Evolutionary conservation across 2,888 invertebrate species (phyloP), one percentile per base, ranked within the genome.

Genomic region (Prosopocoilus inquinatus): DNA sequence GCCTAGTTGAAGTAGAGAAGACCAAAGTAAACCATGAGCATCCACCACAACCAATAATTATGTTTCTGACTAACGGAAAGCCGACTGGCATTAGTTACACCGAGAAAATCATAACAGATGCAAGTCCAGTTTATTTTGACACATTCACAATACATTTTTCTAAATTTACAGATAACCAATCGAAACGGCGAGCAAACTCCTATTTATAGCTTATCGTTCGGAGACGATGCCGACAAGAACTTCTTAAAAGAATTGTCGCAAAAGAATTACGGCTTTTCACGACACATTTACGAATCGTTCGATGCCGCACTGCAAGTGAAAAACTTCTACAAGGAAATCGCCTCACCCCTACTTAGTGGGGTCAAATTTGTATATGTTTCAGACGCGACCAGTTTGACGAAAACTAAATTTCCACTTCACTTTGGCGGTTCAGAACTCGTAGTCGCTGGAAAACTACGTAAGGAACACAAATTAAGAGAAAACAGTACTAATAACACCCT

Each of bases 271-370:
- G 90, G 88, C 2, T 85, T 87, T 72, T 83, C 85, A 66, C 78
- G 87, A 2, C 84, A 85, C 71, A 88, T 90, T 62, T 88, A 88
- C 74, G 87, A 86, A 71, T 86, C 83, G n/a, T 80, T 85, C 0
- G 88, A 88, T 70, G 85, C 88, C 1, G 52, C 41, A 1, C 8
- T 41, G 5, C 41, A 41, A 41, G 1, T 41, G 2, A 3, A 41
- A 41, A 11, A 41, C 12, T 41, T 41, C 16, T 41, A 41, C 16
- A 41, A 41, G 1, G 13, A 41, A 41, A 41, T 41, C 9, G 9
- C 41, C 9, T 11, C 12, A 5, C 41, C 41, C 9, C 12, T 41
- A 2, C 12, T 41, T 3, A 41, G 41, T 3, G 15, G 16, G 7
- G 15, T 41, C 9, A 41, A 41, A 15, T 41, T 41, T 8, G 12